Conservation (phyloP, 2,888 invertebrate genomes). For the Kuschelorhynchus macadamiae region DNA sequence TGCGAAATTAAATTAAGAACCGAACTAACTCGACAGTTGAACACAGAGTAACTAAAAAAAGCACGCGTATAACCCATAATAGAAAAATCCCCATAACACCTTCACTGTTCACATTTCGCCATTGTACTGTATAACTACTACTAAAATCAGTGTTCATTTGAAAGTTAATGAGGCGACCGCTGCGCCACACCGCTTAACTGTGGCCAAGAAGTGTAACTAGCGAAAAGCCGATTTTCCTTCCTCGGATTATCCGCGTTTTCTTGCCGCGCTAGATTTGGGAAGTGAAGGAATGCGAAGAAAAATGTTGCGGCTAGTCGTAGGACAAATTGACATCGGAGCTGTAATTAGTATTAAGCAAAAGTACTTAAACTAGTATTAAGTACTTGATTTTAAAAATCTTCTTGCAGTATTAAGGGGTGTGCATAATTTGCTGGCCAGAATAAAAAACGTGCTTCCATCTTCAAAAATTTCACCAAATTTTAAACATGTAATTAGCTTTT, state of each 20-base stretch:
- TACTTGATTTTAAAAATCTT: too few species aligned
- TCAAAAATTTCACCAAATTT: too few species aligned
- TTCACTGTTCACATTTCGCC: conserved; percentile 47
- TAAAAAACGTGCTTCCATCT: too few species aligned
- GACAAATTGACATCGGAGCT: too few species aligned
- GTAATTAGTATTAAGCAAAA: too few species aligned
- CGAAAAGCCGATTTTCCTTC: conserved; percentile 39
- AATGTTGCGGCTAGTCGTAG: too few species aligned
- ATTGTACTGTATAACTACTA: conserved; percentile 44
- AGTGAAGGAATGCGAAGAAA: too few species aligned
- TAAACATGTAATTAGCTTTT: too few species aligned
- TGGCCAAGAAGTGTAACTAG: conserved; percentile 40
- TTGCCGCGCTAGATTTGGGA: not conserved
- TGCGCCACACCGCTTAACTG: conserved; percentile 32
- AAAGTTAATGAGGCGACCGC: conserved; percentile 44
- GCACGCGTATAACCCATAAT: conserved; percentile 34
- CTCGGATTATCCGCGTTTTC: not conserved
- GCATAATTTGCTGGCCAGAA: too few species aligned
- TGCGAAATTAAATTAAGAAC: not conserved
- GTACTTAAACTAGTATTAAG: too few species aligned
- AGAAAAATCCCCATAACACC: conserved; percentile 38
- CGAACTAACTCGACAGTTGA: not conserved
- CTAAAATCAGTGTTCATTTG: conserved; percentile 46
- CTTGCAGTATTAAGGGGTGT: too few species aligned
- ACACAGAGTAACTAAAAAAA: conserved; percentile 26